A percentile compares a stretch with the other conserved stretches of the same genome.
phyloP scores from a whole-genome alignment of 2,888 invertebrate genomes.

The Eupithecia pulchellata region DNA sequence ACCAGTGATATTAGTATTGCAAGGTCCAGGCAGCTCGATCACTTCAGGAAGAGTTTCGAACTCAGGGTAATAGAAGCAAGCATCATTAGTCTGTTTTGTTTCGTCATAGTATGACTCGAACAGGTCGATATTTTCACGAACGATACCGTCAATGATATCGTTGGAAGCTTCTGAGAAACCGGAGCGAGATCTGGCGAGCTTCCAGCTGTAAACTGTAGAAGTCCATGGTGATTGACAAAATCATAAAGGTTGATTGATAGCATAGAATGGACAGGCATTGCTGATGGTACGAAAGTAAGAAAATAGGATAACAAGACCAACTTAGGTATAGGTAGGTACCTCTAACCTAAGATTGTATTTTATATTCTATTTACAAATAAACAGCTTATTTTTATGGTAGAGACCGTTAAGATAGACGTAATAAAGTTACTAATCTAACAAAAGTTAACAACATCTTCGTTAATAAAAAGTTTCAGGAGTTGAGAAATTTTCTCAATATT shows the following conservation, averaged over 20 bases:
- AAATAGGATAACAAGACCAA: not conserved
- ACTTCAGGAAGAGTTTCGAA: conserved; percentile 53
- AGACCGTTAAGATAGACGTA: no score
- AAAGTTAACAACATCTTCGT: no score
- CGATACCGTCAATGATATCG: conserved; percentile 52
- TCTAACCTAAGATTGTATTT: no score
- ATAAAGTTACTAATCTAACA: no score
- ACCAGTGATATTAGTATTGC: conserved; percentile 59
- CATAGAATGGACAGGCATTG: not conserved
- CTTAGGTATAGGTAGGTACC: no score
- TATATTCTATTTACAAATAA: no score
- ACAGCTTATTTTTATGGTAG: no score
- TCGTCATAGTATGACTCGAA: conserved; percentile 63
- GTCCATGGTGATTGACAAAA: not conserved
- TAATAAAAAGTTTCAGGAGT: not conserved
- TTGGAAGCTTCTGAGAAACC: conserved; percentile 58
- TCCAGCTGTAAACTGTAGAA: conserved; percentile 75
- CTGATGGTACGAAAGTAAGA: not conserved
- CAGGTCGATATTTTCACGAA: conserved; percentile 58
- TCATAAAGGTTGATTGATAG: not conserved
- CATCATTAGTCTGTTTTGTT: conserved; percentile 60
- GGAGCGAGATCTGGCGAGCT: conserved; percentile 59
- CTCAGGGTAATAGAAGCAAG: conserved; percentile 73
- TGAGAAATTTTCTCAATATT: not conserved
- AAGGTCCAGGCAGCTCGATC: conserved; percentile 64